Base-by-base conservation (phyloP, 2,113 vertebrate genomes). In the Semicossyphus pulcher region DNA sequence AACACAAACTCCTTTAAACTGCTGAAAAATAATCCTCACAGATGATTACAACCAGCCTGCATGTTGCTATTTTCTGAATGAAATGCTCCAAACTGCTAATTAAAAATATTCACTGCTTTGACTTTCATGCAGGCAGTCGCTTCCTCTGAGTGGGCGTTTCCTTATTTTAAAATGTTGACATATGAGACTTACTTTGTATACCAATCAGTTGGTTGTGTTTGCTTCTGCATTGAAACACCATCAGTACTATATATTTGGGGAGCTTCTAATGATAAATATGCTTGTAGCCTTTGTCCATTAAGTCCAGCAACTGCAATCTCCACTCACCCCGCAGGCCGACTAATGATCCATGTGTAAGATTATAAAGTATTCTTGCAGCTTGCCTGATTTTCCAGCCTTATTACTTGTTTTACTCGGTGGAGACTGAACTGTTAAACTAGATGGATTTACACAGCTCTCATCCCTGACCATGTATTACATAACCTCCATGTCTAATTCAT, bases 351-450 rank as follows among this genome's bases (percentile, higher is more conserved):
- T 47, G 63, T 48, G 47, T 68, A 61, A 78, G 52, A 34, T 58
- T 48, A 42, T 80, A 31, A 74, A 84, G 75, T 56, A 76, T 79
- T 74, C 60, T 75, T 76, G 79, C 65, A 54, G 36, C 66, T 66
- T 12, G 4, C 56, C 53, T 49, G 14, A 44, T 9, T 29, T 34
- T 45, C 37, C 80, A 53, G 25, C 60, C 59, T 57, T 21, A 57
- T 70, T 54, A 64, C 76, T 63, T 41, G 37, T 58, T 51, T 23
- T 70, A 16, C 65, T 80, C 48, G 23, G 16, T 36, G 41, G 64
- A 37, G 18, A 36, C 21, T 25, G 16, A 72, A 29, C 26, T 10
- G 41, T 76, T 49, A 44, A 75, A 66, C 36, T 49, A 21, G 59
- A 49, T 61, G 3, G 44, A 62, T 64, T 52, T 37, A 20, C 29